Percentiles rank a stretch among this genome's conserved stretches.
Conservation (phyloP, 2,113 vertebrate species). For the Pterocles gutturalis region DNA sequence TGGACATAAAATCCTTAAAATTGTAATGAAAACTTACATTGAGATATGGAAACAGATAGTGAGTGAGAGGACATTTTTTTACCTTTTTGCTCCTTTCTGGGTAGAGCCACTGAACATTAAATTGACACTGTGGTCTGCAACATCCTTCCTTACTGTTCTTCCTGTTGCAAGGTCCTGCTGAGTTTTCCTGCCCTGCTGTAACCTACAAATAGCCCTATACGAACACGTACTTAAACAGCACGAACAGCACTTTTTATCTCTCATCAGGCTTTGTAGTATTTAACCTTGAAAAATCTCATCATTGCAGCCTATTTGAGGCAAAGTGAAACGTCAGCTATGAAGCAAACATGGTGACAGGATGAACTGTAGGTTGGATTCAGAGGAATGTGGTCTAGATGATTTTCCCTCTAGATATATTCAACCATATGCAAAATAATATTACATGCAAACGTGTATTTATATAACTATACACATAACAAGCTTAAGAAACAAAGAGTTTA, state of each 20-base stretch:
- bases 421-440: background rate
- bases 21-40: background rate
- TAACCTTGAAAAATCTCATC: background rate
- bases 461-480: background rate
- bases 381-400: background rate
- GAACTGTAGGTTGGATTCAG: background rate
- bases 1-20: background rate
- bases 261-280: background rate
- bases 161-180: background rate
- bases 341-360: accelerated
- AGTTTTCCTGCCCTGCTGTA: background rate
- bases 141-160: background rate
- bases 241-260: background rate
- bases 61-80: background rate
- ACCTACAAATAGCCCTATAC: background rate
- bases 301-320: background rate
- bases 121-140: background rate
- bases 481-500: background rate
- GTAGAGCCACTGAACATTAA: background rate
- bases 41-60: background rate
- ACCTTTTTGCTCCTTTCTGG: background rate
- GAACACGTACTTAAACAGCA: background rate
- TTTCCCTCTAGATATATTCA: background rate
- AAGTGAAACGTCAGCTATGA: background rate
- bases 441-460: background rate